Evolutionary conservation across 2,888 invertebrate genomes (phyloP).

Genomic region (Diarsia mendica): DNA sequence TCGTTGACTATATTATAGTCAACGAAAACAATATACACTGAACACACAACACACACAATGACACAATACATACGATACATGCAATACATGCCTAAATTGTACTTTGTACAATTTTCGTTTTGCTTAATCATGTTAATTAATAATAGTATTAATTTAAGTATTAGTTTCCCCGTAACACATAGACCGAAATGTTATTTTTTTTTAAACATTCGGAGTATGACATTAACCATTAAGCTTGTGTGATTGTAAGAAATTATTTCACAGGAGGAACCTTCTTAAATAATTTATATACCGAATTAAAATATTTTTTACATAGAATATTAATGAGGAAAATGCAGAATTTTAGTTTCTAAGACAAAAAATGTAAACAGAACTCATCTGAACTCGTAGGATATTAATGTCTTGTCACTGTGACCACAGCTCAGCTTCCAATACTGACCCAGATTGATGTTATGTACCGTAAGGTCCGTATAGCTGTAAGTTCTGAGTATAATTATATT

Average conservation of each 20-base stretch:
- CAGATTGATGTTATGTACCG: constrained; percentile 30
- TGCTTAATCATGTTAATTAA: neutral
- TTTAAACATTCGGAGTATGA: neutral
- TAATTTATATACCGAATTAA: too few species aligned
- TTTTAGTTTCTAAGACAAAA: too few species aligned
- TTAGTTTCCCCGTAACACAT: neutral
- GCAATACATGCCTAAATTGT: too few species aligned
- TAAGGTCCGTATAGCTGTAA: neutral
- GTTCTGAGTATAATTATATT: constrained; percentile 14
- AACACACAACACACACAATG: too few species aligned
- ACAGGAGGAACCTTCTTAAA: too few species aligned
- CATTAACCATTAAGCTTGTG: neutral
- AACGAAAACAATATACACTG: too few species aligned
- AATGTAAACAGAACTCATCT: neutral
- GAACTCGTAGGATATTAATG: neutral
- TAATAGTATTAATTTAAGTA: neutral
- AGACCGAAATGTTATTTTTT: neutral
- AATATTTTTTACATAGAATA: too few species aligned
- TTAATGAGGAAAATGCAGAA: too few species aligned
- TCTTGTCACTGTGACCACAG: neutral
- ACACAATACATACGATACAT: too few species aligned
- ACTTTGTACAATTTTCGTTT: too few species aligned
- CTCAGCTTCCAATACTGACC: constrained; percentile 24
- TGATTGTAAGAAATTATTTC: too few species aligned
- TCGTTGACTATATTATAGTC: too few species aligned